Base-by-base conservation (phyloP, 2,113 vertebrate genomes). In the Siniperca knerii region DNA sequence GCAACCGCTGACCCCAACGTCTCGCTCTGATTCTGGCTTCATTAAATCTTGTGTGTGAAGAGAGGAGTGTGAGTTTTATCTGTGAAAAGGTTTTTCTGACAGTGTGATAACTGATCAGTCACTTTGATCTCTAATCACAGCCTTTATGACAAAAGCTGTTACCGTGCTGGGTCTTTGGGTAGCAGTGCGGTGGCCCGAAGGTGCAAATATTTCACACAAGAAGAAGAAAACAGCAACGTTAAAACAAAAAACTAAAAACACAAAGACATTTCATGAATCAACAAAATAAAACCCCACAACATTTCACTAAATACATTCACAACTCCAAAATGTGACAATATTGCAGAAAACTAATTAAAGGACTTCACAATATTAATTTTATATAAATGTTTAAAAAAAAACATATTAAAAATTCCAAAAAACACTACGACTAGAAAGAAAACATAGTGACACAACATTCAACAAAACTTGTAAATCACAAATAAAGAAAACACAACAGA, bases 31-130 rank as follows among this genome's bases (percentile, higher is more conserved):
- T 40, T 58, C 33, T 55, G 15, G 37, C 62, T 23, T 75, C 66
- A 78, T 90, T 87, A 83, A 90, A 88, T 54, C 76, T 65, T 61
- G 50, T 81, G 33, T 82, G 6, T 55, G 77, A 70, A 7, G 67
- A 80, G 54, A 58, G 46, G 1, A 54, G 77, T 55, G 77, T 82
- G 66, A 77, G 68, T 78, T 74, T 74, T 66, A 67, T 82, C 72
- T 83, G 70, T 67, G 76, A 18, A 75, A 75, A 69, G 9, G 37
- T 68, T 54, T 73, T 20, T 57, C 62, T 76, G 74, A 48, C 73
- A 54, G 33, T 57, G 60, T 48, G 42, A 46, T 12, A 3, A 62
- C 37, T 8, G 50, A 44, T 57, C 64, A 11, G 4, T 29, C 46
- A 20, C 35, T 61, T 68, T 67, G 37, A 68, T 54, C 55, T 57